These are phyloP conservation scores for Nyctereutes procyonoides DNA, from an alignment of 2,113 vertebrate species.

Conservation along the genomic window DNA sequence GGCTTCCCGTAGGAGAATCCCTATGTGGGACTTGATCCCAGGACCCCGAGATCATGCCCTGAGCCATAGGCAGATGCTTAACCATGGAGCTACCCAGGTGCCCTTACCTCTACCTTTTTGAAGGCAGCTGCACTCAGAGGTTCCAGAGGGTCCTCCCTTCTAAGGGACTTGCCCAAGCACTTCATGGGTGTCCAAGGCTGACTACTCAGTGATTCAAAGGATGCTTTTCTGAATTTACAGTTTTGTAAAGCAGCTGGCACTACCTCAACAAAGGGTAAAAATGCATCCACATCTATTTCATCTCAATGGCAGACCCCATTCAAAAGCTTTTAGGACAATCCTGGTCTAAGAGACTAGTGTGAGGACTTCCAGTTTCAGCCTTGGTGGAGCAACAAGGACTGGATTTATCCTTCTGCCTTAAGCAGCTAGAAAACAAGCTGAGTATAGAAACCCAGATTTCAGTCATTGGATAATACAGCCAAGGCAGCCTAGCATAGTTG, in stretches of 20 bases:
- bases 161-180: neutral
- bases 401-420: neutral
- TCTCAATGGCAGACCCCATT: neutral
- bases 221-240: neutral
- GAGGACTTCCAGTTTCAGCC: neutral
- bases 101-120: neutral
- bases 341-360: neutral
- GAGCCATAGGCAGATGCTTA: no score
- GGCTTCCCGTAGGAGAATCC: no score
- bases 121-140: neutral
- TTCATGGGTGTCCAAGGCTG: neutral
- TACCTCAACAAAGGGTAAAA: neutral
- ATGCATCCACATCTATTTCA: fast-evolving
- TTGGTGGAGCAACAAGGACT: neutral
- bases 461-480: neutral
- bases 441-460: no score
- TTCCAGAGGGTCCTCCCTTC: neutral
- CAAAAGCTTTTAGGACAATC: neutral
- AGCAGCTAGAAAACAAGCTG: neutral
- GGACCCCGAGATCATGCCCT: no score
- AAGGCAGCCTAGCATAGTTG: fast-evolving
- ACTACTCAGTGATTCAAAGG: neutral
- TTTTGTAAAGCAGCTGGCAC: neutral
- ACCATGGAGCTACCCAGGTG: no score
- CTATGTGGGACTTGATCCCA: no score